Evolutionary conservation across 1,140 invertebrate genomes (phyloP).

Genomic region (Laupala kohalensis): DNA sequence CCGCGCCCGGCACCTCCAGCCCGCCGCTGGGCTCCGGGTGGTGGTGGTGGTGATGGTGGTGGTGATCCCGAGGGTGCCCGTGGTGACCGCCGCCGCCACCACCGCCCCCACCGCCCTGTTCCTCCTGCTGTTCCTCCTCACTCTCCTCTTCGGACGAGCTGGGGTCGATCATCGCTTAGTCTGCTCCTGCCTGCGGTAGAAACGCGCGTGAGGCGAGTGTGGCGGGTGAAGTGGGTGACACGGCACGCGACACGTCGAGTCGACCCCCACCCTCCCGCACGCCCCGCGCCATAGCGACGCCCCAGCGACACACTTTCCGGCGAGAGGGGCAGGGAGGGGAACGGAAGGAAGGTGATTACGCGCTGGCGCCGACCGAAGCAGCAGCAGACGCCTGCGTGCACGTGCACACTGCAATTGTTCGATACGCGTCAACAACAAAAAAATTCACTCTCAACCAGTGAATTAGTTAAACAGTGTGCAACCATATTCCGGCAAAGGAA

Average conservation of each 20-base stretch:
- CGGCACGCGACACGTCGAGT: no score
- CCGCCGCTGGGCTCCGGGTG: conserved; percentile 16
- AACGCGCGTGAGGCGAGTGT: background rate
- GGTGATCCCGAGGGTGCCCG: conserved; percentile 22
- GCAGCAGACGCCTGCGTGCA: no score
- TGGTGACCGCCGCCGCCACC: conserved; percentile 21
- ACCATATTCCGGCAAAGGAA: no score
- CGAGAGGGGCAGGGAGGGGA: background rate
- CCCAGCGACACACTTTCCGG: no score
- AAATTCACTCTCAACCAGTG: no score
- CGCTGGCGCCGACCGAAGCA: no score
- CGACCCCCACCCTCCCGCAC: no score
- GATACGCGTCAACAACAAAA: no score
- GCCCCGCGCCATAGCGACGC: no score
- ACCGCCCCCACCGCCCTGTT: conserved; percentile 15
- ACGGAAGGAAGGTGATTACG: background rate
- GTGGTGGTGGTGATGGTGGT: conserved; percentile 22
- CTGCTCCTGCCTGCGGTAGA: background rate
- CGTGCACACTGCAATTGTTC: no score
- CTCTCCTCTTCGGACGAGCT: conserved; percentile 79
- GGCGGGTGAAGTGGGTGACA: no score
- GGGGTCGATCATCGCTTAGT: conserved; percentile 61
- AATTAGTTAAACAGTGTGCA: no score
- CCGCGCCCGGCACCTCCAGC: conserved; percentile 33
- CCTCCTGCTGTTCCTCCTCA: conserved; percentile 57